Percentiles rank a stretch among this genome's conserved stretches.
Conservation (phyloP, 1,140 invertebrate genomes). For the Phenacoccus solenopsis region DNA sequence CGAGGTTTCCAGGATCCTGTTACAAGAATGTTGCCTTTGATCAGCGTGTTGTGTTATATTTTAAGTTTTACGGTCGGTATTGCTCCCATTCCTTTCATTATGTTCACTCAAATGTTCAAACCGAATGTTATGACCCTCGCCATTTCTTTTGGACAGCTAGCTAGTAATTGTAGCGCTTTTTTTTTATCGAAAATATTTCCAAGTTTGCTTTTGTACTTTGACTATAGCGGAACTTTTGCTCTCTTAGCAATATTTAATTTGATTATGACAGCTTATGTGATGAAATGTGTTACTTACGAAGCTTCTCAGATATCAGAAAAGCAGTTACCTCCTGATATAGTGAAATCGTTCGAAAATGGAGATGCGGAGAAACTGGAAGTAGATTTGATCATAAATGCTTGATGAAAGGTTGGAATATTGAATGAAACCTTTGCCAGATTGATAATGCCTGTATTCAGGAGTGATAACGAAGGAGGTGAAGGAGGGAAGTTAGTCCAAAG, state of each 20-base stretch:
- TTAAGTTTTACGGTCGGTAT: constrained; percentile 37
- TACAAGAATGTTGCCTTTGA: constrained; percentile 38
- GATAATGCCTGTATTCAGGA: no score
- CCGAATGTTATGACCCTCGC: background rate
- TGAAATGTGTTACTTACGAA: background rate
- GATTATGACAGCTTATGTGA: background rate
- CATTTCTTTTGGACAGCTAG: background rate
- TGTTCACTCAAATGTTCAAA: constrained; percentile 47
- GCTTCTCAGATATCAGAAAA: no score
- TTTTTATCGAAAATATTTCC: background rate
- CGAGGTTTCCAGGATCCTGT: constrained; percentile 25
- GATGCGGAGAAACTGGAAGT: no score
- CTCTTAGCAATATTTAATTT: background rate
- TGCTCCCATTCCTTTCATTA: constrained; percentile 41
- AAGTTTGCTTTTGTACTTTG: background rate
- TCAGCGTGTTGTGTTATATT: constrained; percentile 40
- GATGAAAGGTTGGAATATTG: no score
- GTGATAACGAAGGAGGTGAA: no score
- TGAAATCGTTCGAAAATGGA: no score
- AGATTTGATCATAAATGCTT: no score
- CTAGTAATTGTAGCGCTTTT: background rate
- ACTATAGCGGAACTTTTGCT: background rate
- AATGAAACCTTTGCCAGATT: no score
- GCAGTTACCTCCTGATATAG: no score
- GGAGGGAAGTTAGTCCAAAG: no score